Percentiles rank a stretch among this genome's conserved stretches.
Conservation (phyloP, 2,888 invertebrate species). For the Drosophila pegasa region DNA sequence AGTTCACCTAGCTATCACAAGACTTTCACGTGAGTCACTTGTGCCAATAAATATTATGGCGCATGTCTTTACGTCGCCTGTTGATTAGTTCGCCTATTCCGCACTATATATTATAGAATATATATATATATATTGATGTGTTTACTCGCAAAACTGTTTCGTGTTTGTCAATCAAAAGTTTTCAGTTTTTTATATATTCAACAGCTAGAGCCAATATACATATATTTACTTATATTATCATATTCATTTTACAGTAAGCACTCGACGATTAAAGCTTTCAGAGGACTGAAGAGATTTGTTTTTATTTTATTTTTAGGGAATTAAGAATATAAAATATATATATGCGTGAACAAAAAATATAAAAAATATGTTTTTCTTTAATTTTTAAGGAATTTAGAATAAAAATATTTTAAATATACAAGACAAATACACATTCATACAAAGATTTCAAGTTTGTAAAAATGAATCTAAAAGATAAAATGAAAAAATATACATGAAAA, state of each 20-base stretch:
- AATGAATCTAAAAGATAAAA: too few relatives aligned
- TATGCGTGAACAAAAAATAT: too few relatives aligned
- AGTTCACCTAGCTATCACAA: constrained; percentile 10
- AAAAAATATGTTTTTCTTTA: too few relatives aligned
- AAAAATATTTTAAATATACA: too few relatives aligned
- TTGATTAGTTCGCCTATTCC: constrained; percentile 26
- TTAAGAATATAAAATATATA: too few relatives aligned
- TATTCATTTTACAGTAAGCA: constrained; percentile 2
- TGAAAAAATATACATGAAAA: too few relatives aligned
- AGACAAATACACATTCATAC: too few relatives aligned
- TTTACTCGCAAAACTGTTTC: constrained; percentile 14
- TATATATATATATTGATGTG: constrained; percentile 13
- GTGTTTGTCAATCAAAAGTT: constrained; percentile 28
- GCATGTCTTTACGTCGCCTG: constrained; percentile 4
- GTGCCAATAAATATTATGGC: constrained; percentile 17
- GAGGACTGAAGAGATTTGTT: background rate
- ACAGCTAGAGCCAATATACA: background rate
- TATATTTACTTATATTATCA: constrained; percentile 1
- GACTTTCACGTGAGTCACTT: constrained; percentile 28
- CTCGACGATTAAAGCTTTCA: background rate
- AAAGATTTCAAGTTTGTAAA: too few relatives aligned
- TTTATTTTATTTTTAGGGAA: background rate
- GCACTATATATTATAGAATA: constrained; percentile 7
- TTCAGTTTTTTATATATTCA: constrained; percentile 1
- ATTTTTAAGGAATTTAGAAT: background rate